Evolutionary conservation across 2,113 vertebrate species (phyloP).

Genomic region (Cynopterus brachyotis): DNA sequence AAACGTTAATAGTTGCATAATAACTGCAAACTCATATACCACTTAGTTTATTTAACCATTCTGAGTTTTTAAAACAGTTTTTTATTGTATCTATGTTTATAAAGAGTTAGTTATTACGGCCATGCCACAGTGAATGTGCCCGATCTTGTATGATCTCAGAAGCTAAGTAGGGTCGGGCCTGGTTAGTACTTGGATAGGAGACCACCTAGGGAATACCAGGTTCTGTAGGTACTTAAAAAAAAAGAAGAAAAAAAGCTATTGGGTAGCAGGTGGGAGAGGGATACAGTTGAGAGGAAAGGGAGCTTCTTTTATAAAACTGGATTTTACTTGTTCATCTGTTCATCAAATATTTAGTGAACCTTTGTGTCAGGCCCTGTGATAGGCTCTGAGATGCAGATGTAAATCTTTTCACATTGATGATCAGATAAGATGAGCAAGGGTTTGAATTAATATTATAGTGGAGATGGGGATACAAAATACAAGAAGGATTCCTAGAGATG

Average conservation of each 20-base stretch:
- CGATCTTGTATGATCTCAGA: no score
- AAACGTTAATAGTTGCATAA: not conserved
- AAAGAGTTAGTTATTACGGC: not conserved
- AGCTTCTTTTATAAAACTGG: not conserved
- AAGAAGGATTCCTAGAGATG: not conserved
- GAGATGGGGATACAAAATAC: not conserved
- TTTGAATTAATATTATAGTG: not conserved
- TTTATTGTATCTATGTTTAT: not conserved
- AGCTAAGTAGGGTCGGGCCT: no score
- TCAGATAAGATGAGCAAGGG: not conserved
- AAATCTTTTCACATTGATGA: not conserved
- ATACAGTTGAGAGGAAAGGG: not conserved
- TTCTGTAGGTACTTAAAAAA: no score
- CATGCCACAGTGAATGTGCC: no score
- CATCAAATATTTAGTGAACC: not conserved
- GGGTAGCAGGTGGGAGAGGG: not conserved
- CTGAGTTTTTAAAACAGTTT: not conserved
- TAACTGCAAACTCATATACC: not conserved
- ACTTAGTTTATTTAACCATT: not conserved
- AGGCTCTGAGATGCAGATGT: not conserved
- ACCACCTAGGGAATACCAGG: no score
- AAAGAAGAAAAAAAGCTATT: not conserved
- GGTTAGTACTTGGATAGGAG: no score
- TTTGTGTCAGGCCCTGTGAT: not conserved
- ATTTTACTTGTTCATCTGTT: not conserved